Percentiles rank a stretch among this genome's conserved stretches.
These are phyloP conservation scores for Drosophila santomea DNA, from an alignment of 1,140 invertebrate genomes.

Conservation along the genomic window DNA sequence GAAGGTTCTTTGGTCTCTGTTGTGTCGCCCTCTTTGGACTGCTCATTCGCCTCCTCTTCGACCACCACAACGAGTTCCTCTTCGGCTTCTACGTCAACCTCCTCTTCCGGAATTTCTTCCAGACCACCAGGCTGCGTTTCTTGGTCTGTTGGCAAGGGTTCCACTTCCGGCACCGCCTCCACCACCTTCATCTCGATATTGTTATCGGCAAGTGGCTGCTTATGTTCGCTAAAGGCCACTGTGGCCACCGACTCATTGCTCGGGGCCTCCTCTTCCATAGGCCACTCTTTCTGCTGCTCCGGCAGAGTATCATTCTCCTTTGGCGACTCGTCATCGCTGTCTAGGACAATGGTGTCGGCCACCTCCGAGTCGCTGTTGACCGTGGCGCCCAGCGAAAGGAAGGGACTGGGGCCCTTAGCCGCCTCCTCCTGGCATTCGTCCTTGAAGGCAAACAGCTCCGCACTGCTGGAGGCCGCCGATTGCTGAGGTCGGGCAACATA, in stretches of 20 bases:
- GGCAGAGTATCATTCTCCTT: not conserved
- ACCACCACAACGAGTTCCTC: not conserved
- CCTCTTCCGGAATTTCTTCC: not conserved
- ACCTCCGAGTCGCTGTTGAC: constrained; percentile 60
- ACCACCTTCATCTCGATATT: not conserved
- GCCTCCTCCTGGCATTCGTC: constrained; percentile 33
- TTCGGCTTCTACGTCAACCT: not conserved
- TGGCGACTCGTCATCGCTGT: constrained; percentile 32
- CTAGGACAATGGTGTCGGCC: constrained; percentile 52
- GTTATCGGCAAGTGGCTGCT: not conserved
- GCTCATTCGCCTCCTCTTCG: not conserved
- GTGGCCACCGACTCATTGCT: constrained; percentile 33
- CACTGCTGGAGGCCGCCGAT: constrained; percentile 45
- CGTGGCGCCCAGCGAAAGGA: constrained; percentile 54
- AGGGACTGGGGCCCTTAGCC: not conserved
- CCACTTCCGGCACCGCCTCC: not conserved
- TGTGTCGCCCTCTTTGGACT: not conserved
- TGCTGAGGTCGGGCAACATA: constrained; percentile 54
- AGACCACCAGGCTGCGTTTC: not conserved
- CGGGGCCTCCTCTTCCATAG: not conserved
- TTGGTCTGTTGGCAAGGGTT: not conserved
- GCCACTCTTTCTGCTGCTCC: not conserved
- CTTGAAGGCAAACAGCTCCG: constrained; percentile 66
- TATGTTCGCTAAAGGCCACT: constrained; percentile 24
- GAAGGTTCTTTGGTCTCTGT: not conserved